Evolutionary conservation across 1,140 invertebrate genomes (phyloP).

Genomic region (Alviniconcha marisindica): DNA sequence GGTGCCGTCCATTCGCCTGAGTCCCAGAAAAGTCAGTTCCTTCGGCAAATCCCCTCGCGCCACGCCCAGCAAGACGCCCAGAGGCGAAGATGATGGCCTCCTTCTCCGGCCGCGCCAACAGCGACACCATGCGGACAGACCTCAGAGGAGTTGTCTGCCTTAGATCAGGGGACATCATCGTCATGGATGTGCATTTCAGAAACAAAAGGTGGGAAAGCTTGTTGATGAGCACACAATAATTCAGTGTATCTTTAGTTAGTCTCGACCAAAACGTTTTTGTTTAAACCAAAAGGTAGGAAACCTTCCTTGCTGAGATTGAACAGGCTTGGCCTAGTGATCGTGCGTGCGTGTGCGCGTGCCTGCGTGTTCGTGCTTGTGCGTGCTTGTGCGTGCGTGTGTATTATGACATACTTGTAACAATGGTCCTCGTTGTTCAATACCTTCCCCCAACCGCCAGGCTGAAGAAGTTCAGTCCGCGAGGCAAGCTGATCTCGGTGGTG

Average conservation of each 20-base stretch:
- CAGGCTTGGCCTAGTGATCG: no score
- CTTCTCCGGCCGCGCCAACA: conserved; percentile 37
- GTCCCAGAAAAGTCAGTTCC: conserved; percentile 24
- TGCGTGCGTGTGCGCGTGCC: no score
- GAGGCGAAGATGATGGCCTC: conserved; percentile 28
- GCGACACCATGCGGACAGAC: conserved; percentile 41
- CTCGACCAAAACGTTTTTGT: no score
- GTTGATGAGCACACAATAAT: no score
- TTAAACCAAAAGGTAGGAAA: no score
- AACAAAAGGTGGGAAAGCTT: conserved; percentile 42
- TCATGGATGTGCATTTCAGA: conserved; percentile 43
- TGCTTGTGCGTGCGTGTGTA: no score
- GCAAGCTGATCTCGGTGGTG: conserved; percentile 37
- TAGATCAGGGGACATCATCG: conserved; percentile 41
- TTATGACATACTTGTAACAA: no score
- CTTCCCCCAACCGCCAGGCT: not conserved
- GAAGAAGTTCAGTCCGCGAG: conserved; percentile 42
- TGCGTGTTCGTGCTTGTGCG: no score
- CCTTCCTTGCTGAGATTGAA: no score
- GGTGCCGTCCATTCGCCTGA: not conserved
- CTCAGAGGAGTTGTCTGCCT: conserved; percentile 38
- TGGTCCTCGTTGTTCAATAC: no score
- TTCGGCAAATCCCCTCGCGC: conserved; percentile 25
- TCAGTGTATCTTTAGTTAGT: no score
- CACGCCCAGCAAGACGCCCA: not conserved